These are phyloP conservation scores for western clawed frog (Xenopus tropicalis) DNA, from an alignment of 2,113 vertebrate species.

Conservation along the genomic window DNA sequence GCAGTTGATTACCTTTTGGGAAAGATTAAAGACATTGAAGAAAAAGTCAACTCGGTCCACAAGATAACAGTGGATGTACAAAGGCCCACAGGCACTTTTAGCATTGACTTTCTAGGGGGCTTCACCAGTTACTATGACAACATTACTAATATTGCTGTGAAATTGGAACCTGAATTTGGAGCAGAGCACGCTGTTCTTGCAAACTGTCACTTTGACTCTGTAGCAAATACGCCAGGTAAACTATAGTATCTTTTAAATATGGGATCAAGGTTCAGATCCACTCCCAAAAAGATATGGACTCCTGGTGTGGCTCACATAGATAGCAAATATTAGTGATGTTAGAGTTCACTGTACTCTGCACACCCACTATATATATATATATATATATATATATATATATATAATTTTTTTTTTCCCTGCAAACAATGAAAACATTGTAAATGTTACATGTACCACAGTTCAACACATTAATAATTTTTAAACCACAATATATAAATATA, in stretches of 20 bases:
- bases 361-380: too few species aligned
- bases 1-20: constrained; percentile 85
- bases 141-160: constrained; percentile 87
- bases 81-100: constrained; percentile 89
- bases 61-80: constrained; percentile 80
- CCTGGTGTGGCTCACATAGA: too few species aligned
- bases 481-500: too few species aligned
- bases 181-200: constrained; percentile 85
- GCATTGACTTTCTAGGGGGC: constrained; percentile 92
- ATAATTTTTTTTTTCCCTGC: too few species aligned
- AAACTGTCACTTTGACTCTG: constrained; percentile 96
- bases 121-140: constrained; percentile 96
- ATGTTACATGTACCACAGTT: too few species aligned
- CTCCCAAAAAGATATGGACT: not conserved
- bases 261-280: not conserved
- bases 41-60: constrained; percentile 67
- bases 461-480: too few species aligned
- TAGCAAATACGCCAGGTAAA: constrained; percentile 88
- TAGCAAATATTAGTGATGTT: too few species aligned
- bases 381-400: too few species aligned
- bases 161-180: constrained; percentile 79
- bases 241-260: not conserved
- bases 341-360: too few species aligned
- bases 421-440: too few species aligned
- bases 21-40: constrained; percentile 76